Percentiles rank a stretch among this genome's conserved stretches.
These are phyloP conservation scores for Petrocephalus sullivani DNA, from an alignment of 2,797 vertebrate species.

Conservation along the genomic window DNA sequence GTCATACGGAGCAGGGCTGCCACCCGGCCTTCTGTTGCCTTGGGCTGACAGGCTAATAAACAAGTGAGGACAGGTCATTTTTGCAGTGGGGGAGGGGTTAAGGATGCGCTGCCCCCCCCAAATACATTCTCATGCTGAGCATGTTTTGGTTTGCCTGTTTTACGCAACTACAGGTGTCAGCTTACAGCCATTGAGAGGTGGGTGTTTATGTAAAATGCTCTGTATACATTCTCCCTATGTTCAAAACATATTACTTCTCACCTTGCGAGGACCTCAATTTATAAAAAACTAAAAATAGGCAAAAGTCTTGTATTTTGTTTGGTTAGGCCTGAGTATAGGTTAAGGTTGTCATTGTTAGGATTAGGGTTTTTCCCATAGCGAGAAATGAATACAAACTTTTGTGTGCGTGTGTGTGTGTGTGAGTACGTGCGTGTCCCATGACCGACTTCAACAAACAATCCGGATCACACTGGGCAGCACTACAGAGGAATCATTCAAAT, in stretches of 20 bases:
- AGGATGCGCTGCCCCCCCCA: neutral
- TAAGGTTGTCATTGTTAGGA: neutral
- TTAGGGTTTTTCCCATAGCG: neutral
- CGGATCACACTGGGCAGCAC: neutral
- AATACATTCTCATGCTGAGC: neutral
- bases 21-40: neutral
- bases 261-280: too few relatives aligned
- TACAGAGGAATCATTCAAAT: neutral
- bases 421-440: neutral
- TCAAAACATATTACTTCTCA: neutral
- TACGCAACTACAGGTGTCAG: neutral
- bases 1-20: neutral
- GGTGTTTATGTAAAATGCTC: neutral
- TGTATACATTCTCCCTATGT: neutral
- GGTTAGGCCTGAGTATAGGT: neutral
- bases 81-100: neutral
- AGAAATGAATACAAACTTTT: neutral
- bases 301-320: neutral
- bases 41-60: neutral
- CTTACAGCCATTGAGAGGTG: neutral
- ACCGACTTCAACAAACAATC: neutral
- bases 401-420: neutral
- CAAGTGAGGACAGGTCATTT: neutral
- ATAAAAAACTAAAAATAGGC: neutral
- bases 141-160: neutral